Percentiles rank a stretch among this genome's conserved stretches.
These are phyloP conservation scores for Palythoa heliodiscus DNA, from an alignment of 92 coral and sea anemone genomes.

Conservation along the genomic window DNA sequence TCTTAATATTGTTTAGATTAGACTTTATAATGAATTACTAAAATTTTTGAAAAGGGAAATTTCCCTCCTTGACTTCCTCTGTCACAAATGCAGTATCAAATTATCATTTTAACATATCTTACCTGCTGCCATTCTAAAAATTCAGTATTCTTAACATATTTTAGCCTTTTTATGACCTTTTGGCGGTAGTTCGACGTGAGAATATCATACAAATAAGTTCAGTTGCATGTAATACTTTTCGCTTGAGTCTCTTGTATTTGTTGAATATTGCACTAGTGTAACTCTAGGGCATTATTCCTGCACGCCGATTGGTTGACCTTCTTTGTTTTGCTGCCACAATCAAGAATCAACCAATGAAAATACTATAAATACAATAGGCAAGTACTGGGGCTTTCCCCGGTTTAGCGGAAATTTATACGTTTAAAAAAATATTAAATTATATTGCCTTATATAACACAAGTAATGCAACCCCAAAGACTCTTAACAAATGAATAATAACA, in stretches of 20 bases:
- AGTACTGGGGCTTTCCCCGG: background rate
- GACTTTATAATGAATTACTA: background rate
- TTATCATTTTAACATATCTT: background rate
- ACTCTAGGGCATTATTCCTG: background rate
- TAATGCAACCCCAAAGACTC: too few relatives aligned
- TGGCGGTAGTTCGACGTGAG: background rate
- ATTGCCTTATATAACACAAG: too few relatives aligned
- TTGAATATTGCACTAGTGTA: background rate
- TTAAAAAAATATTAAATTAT: too few relatives aligned
- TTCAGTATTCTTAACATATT: background rate
- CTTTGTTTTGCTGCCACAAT: background rate
- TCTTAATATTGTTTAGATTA: background rate
- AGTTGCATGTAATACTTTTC: background rate
- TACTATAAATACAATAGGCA: background rate
- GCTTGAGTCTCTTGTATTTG: background rate
- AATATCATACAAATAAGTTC: background rate
- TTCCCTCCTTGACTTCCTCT: background rate
- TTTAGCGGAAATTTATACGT: background rate
- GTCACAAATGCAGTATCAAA: background rate
- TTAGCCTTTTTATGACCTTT: background rate
- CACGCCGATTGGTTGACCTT: background rate
- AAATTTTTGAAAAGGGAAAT: slow-evolving; percentile 4
- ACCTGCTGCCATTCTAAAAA: background rate
- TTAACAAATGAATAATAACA: too few relatives aligned
- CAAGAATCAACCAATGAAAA: background rate